Percentiles rank a stretch among this genome's conserved stretches.
These are phyloP conservation scores for Polia nebulosa DNA, from an alignment of 2,888 invertebrate genomes.

Conservation along the genomic window DNA sequence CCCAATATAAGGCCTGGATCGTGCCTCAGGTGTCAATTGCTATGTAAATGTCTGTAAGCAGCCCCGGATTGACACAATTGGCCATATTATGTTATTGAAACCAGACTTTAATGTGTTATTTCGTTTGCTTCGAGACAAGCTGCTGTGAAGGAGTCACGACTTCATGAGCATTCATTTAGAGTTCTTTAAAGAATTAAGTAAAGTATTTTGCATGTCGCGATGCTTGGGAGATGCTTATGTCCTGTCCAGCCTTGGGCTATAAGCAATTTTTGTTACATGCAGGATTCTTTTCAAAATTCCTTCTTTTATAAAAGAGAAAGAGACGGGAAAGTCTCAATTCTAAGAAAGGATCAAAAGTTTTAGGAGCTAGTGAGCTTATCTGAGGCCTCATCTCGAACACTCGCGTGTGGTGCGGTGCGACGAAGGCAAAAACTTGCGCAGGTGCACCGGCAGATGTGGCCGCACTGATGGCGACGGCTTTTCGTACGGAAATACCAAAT, in stretches of 20 bases:
- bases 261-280: neutral
- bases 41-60: constrained; percentile 75
- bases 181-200: constrained; percentile 26
- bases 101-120: constrained; percentile 64
- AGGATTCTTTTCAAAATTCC: neutral
- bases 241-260: constrained; percentile 2
- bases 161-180: constrained; percentile 23
- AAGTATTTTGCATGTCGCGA: constrained; percentile 15
- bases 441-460: constrained; percentile 82
- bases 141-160: constrained; percentile 22
- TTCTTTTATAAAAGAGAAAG: neutral
- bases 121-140: constrained; percentile 48
- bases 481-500: constrained; percentile 71
- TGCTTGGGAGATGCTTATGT: neutral
- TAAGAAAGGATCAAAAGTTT: constrained; percentile 65
- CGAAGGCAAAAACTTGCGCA: constrained; percentile 79
- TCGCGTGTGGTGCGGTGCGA: constrained; percentile 62
- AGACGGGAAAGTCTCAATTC: constrained; percentile 51
- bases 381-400: constrained; percentile 50
- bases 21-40: constrained; percentile 81
- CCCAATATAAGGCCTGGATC: constrained; percentile 55
- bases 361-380: constrained; percentile 57
- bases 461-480: constrained; percentile 71
- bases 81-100: constrained; percentile 75
- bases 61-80: constrained; percentile 70